Evolutionary conservation across 1,140 invertebrate genomes (phyloP), one percentile per base, ranked within the genome.

Genomic region (Hylaeus anthracinus): DNA sequence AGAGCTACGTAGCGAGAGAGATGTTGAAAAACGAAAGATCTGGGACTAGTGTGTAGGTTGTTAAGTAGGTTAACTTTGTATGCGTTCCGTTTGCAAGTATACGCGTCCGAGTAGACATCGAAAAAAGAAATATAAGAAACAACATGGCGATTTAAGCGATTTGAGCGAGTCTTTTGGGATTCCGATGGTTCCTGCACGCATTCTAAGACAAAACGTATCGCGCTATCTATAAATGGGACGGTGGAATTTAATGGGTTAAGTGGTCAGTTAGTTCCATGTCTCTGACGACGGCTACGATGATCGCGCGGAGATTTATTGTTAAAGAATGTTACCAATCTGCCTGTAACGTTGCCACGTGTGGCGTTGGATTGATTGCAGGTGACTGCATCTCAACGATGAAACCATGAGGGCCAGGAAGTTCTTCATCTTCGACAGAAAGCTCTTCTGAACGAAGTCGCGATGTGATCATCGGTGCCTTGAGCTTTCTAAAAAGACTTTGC

Each of bases 351-450:
- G 5, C 70, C 45, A 48, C 45, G 45, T 48, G 45, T 48, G 45
- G 14, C 66, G 41, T 79, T 72, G 5, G 48, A 84, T 86, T 83
- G 86, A 56, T 86, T 85, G 58, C 81, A 87, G 76, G 74, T 9
- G 51, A 51, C 8, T 51, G 51, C 6, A 10, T 51, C 51, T 2
- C 1, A 51, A 10, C 51, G 9, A 9, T 51, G 67, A 43, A 78
- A 79, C 86, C 82, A 90, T 88, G 88, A 86, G 80, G 85, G 74
- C 85, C 48, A 84, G 79, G 70, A 90, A 88, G 63, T 86, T 84
- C 66, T 89, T 91, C 69, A 83, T 88, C 78, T 88, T 90, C 85
- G 86, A 91, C 58, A 86, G 90, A 69, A 87, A 90, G 78, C 76
- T 88, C 5, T 81, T 90, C 67, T 87, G 86, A 82, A 66, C 5